phyloP scores from a whole-genome alignment of 2,888 invertebrate genomes.

The Drosophila hamatofila region DNA sequence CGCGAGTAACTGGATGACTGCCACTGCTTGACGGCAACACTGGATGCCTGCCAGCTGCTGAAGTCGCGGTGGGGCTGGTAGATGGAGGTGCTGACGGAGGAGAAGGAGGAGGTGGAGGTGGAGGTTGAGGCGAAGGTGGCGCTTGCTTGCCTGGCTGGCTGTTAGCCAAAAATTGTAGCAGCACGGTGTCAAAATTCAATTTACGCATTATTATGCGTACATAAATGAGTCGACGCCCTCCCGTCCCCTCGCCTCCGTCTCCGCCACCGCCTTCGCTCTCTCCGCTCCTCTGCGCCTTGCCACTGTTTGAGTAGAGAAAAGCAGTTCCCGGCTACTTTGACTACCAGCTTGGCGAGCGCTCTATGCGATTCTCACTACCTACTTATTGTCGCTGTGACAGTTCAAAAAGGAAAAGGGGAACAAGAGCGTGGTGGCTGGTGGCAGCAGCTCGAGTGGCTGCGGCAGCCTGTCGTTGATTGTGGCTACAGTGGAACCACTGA shows the following conservation, averaged over 20 bases:
- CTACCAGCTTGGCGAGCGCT: slow-evolving; percentile 7
- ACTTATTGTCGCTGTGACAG: slow-evolving; percentile 8
- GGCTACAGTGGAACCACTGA: slow-evolving; percentile 34
- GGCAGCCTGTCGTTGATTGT: slow-evolving; percentile 9
- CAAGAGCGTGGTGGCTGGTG: neutral
- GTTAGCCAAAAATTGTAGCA: slow-evolving; percentile 45
- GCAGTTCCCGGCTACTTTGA: slow-evolving; percentile 37
- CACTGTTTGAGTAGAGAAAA: slow-evolving; percentile 16
- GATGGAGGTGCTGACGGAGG: neutral
- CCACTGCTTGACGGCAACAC: slow-evolving; percentile 22
- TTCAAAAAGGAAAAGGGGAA: neutral
- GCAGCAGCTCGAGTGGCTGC: slow-evolving; percentile 4
- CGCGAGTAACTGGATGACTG: slow-evolving; percentile 35
- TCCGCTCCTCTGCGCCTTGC: neutral
- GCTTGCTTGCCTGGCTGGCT: slow-evolving; percentile 17
- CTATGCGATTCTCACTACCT: slow-evolving; percentile 12
- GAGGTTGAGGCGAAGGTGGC: neutral
- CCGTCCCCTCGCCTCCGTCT: neutral
- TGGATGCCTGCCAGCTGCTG: slow-evolving; percentile 23
- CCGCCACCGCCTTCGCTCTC: no score
- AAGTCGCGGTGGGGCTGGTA: neutral
- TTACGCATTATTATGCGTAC: slow-evolving; percentile 69
- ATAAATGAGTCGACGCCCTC: slow-evolving; percentile 39
- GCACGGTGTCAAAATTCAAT: slow-evolving; percentile 79
- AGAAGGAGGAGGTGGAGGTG: neutral